phyloP scores from a whole-genome alignment of 2,888 invertebrate species.

The Autographa pulchrina region DNA sequence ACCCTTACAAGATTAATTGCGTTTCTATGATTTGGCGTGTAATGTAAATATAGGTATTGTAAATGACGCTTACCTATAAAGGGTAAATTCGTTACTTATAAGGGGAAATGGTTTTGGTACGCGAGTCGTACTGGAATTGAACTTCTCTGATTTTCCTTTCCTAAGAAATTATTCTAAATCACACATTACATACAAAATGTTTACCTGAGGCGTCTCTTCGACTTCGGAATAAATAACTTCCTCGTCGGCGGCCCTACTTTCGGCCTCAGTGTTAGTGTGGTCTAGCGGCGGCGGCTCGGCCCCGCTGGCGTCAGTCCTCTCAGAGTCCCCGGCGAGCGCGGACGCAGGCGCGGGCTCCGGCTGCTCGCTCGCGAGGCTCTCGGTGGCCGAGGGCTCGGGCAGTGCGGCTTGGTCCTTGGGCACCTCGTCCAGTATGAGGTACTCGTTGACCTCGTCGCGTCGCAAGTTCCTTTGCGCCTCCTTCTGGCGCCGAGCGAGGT shows the following conservation, averaged over 20 bases:
- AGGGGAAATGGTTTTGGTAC: neutral
- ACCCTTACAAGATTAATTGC: no score
- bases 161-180: neutral
- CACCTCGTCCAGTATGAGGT: slow-evolving; percentile 77
- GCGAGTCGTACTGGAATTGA: no score
- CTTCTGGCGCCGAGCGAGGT: slow-evolving; percentile 59
- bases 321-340: neutral
- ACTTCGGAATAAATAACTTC: slow-evolving; percentile 84
- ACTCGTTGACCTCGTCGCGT: slow-evolving; percentile 72
- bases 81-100: no score
- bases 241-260: slow-evolving; percentile 54
- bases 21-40: no score
- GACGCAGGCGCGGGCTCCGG: neutral
- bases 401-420: slow-evolving; percentile 75
- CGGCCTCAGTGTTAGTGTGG: slow-evolving; percentile 32
- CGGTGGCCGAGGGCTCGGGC: slow-evolving; percentile 79
- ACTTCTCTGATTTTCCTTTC: neutral
- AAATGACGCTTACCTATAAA: no score
- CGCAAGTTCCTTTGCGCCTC: slow-evolving; percentile 61
- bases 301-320: slow-evolving; percentile 39
- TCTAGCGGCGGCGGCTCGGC: slow-evolving; percentile 40
- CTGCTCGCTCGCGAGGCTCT: slow-evolving; percentile 25
- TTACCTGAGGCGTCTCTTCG: slow-evolving; percentile 80
- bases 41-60: no score
- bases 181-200: slow-evolving; percentile 24